Conservation (phyloP, 2,797 vertebrate genomes). For the Gallinago nigripennis region DNA sequence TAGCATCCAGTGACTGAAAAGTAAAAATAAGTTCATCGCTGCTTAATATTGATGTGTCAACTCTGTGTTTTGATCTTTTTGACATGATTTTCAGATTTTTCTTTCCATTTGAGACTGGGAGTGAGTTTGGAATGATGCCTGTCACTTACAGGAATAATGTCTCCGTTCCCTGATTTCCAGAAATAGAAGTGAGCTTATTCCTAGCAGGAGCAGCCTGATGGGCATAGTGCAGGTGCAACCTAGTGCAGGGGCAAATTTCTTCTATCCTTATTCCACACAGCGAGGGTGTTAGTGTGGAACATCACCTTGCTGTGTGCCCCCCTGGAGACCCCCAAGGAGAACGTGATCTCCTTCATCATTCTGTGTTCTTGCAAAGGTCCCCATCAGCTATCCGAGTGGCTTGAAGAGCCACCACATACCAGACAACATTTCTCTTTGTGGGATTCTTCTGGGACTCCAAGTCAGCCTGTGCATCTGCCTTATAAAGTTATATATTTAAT, state of each 20-base stretch:
- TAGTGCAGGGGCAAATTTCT: background rate
- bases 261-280: background rate
- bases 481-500: background rate
- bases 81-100: background rate
- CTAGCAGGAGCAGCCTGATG: background rate
- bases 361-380: background rate
- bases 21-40: slow-evolving; percentile 49
- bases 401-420: background rate
- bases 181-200: slow-evolving; percentile 40
- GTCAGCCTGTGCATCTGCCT: background rate
- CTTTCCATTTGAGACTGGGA: background rate
- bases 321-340: background rate
- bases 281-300: background rate
- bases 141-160: background rate
- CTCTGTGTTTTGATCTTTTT: slow-evolving; percentile 58
- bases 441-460: background rate
- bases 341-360: background rate
- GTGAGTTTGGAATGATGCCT: slow-evolving; percentile 35
- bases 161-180: background rate
- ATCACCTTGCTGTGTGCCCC: background rate
- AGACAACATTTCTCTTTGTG: background rate
- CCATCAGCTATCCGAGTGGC: background rate
- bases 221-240: background rate
- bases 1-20: slow-evolving; percentile 35
- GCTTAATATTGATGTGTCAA: slow-evolving; percentile 20